phyloP scores from a whole-genome alignment of 2,888 invertebrate genomes.

The Ceramica pisi region DNA sequence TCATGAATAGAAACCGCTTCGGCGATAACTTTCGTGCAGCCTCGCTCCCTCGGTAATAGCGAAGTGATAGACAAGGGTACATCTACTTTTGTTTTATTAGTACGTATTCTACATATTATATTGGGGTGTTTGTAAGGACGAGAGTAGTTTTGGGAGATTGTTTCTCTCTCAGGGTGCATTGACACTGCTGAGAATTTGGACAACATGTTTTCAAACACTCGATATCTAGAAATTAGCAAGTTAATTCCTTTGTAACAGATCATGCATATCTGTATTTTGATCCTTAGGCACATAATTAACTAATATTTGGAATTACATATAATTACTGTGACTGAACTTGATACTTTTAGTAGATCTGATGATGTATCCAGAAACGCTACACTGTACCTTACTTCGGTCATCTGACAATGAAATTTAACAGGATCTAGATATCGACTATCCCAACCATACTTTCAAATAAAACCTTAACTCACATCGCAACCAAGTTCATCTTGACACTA shows the following conservation, averaged over 20 bases:
- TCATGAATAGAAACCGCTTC: conserved; percentile 88
- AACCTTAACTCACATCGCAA: conserved; percentile 16
- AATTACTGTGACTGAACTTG: conserved; percentile 2
- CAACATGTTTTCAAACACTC: not conserved
- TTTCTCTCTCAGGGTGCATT: conserved; percentile 20
- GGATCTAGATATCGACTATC: conserved; percentile 1
- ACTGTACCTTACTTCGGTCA: not conserved
- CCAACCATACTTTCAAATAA: conserved; percentile 21
- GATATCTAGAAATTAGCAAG: conserved; percentile 1
- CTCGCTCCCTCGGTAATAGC: conserved; percentile 70
- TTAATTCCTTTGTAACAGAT: not conserved
- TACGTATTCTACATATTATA: conserved; percentile 75
- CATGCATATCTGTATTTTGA: conserved; percentile 13
- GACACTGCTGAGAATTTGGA: conserved; percentile 18
- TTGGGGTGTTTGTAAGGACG: conserved; percentile 53
- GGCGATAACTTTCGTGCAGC: conserved; percentile 77
- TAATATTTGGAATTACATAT: not conserved
- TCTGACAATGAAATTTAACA: not conserved
- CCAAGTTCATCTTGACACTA: conserved; percentile 45
- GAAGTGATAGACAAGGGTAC: conserved; percentile 74
- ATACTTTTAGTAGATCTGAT: not conserved
- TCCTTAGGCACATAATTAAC: not conserved
- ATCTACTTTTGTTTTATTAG: conserved; percentile 78
- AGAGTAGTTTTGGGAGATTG: conserved; percentile 40
- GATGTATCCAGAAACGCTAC: not conserved